Evolutionary conservation across 2,888 invertebrate species (phyloP), one percentile per base, ranked within the genome.

Genomic region (Pantelozetes paolii): DNA sequence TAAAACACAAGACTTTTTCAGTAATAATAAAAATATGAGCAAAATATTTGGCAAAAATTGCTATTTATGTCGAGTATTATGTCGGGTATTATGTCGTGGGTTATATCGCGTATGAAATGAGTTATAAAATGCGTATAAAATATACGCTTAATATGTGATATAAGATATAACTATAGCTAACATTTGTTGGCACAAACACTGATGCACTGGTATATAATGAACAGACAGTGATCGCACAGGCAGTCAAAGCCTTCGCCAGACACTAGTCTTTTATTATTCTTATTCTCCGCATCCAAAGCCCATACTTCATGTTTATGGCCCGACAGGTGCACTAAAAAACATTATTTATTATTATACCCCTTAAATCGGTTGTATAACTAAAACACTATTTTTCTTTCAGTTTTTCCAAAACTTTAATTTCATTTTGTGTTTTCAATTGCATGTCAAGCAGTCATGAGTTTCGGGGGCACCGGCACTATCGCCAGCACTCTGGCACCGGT

Each of bases 271-370:
- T 59, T 59, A 59, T 59, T 28, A 59, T 59, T 30, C 15, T 26
- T 6, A n/a, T 3, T 23, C 23, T 50, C 6, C 2, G 20, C 1
- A 2, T 2, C 20, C 50, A 6, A 45, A 18, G 3, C 20, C 32
- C 59, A 59, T 59, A 59, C 59, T 59, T 59, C 59, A 59, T 59
- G 23, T 59, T 59, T 59, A 59, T 59, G 15, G 32, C 30, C 32
- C 59, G 59, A 59, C 59, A 59, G 59, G 59, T 59, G 59, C 59
- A 59, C 30, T 59, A 30, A 30, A 26, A 50, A 50, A 59, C 30
- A 32, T 59, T 59, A 59, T 59, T 59, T 59, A 59, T 59, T 9
- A 50, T 59, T 26, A 30, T 59, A 1, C 3, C 6, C 6, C 59
- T n/a, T 59, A 30, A 59, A 59, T 59, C 30, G 30, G 9, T 20